Conservation (phyloP, 2,797 vertebrate genomes). For the Enteromius treurensis region DNA sequence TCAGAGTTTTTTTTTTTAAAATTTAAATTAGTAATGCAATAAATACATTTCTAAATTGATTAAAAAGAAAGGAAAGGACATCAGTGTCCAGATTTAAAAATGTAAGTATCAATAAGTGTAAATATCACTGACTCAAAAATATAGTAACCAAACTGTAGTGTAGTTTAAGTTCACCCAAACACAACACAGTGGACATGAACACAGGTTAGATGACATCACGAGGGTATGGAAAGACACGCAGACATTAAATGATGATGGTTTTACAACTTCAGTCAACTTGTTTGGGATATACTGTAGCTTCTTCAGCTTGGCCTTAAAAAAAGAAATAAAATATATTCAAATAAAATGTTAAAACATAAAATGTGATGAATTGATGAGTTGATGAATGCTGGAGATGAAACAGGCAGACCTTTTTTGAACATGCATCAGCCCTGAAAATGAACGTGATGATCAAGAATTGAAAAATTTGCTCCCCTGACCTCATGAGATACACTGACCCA, state of each 20-base stretch:
- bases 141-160: not conserved
- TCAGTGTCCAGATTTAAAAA: not conserved
- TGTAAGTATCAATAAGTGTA: not conserved
- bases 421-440: constrained; percentile 3
- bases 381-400: constrained; percentile 4
- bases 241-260: not conserved
- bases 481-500: not conserved
- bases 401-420: constrained; percentile 13
- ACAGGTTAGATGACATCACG: not conserved
- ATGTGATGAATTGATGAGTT: not conserved
- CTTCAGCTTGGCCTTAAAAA: not conserved
- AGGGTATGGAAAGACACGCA: not conserved
- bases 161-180: not conserved
- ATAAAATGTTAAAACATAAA: not conserved
- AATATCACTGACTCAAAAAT: not conserved
- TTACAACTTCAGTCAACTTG: not conserved
- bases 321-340: not conserved
- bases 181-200: not conserved
- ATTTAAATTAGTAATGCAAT: not conserved
- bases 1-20: not conserved
- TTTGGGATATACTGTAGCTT: not conserved
- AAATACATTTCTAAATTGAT: not conserved
- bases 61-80: not conserved
- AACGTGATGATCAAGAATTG: not conserved
- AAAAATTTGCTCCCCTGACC: not conserved